Conservation (phyloP, 2,888 invertebrate genomes). For the Euplexia lucipara region DNA sequence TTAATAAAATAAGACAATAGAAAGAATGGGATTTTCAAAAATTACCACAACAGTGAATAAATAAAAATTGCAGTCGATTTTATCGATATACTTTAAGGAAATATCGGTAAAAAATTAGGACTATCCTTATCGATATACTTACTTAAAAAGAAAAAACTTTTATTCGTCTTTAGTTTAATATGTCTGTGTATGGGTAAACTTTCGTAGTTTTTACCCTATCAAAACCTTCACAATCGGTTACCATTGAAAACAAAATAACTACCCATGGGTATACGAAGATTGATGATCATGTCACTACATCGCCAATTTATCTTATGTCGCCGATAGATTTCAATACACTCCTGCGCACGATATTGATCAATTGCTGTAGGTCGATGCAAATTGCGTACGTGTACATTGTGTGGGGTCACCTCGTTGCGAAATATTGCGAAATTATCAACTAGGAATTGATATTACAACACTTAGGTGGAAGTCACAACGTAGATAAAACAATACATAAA, state of each 20-base stretch:
- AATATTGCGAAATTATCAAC: constrained; percentile 4
- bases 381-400: constrained; percentile 5
- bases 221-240: neutral
- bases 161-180: no score
- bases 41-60: neutral
- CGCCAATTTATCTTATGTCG: constrained; percentile 29
- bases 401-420: constrained; percentile 27
- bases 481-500: no score
- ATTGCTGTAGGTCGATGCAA: constrained; percentile 32
- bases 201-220: neutral
- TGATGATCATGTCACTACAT: constrained; percentile 29
- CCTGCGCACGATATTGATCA: constrained; percentile 36
- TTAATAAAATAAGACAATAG: neutral
- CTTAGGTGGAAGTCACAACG: neutral
- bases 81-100: no score
- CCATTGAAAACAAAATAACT: constrained; percentile 8
- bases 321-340: constrained; percentile 44
- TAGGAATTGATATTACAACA: neutral
- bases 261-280: constrained; percentile 30
- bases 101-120: no score
- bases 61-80: no score
- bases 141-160: no score
- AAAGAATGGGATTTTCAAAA: neutral
- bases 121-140: no score
- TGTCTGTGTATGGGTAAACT: neutral